Evolutionary conservation across 2,113 vertebrate species (phyloP).

Genomic region (Daubentonia madagascariensis): DNA sequence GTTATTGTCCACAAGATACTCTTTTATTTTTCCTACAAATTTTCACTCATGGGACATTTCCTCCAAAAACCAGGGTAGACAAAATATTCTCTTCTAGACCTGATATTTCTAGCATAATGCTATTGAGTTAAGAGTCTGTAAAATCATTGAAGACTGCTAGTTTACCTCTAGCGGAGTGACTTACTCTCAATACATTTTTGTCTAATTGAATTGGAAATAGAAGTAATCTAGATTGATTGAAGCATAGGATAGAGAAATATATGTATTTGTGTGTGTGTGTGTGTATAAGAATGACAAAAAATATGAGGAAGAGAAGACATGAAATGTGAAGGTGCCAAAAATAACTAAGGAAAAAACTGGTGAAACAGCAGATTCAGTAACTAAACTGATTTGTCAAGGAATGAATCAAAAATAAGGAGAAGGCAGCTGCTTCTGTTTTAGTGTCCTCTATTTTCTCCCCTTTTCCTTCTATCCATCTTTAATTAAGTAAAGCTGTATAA

Average conservation of each 20-base stretch:
- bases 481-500: background rate
- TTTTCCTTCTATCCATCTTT: background rate
- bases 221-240: background rate
- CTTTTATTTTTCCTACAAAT: background rate
- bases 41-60: background rate
- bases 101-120: background rate
- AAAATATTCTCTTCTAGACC: background rate
- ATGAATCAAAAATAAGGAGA: background rate
- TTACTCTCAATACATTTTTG: background rate
- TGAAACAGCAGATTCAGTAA: conserved; percentile 48
- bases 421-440: background rate
- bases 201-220: conserved; percentile 19
- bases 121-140: background rate
- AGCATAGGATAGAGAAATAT: background rate
- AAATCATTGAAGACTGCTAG: background rate
- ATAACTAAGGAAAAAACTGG: conserved; percentile 3
- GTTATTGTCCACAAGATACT: background rate
- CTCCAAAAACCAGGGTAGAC: background rate
- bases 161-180: background rate
- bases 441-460: background rate
- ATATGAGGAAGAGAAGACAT: background rate
- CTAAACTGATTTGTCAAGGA: conserved; percentile 13
- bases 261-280: background rate
- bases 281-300: background rate
- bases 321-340: conserved; percentile 31